A percentile compares a stretch with the other conserved stretches of the same genome.
Evolutionary conservation across 2,888 invertebrate species (phyloP).

Genomic region (Sympetrum striolatum): DNA sequence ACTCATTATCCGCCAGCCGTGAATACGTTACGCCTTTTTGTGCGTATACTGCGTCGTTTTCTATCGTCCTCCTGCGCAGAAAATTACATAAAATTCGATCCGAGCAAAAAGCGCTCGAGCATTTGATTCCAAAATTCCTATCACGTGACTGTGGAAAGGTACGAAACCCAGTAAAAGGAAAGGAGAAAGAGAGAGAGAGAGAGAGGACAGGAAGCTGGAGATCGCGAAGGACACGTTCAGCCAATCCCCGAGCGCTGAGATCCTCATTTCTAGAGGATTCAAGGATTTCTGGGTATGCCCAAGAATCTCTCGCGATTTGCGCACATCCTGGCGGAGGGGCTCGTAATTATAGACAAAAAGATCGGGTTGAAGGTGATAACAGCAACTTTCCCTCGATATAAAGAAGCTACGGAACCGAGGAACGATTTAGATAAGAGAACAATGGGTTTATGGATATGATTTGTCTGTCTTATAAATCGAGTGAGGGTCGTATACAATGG

Average conservation of each 20-base stretch:
- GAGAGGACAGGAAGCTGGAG: neutral
- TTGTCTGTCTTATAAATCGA: no score
- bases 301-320: neutral
- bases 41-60: neutral
- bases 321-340: neutral
- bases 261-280: neutral
- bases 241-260: neutral
- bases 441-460: no score
- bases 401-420: no score
- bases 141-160: neutral
- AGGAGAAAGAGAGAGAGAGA: neutral
- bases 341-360: neutral
- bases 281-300: neutral
- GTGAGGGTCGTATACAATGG: no score
- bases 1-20: neutral
- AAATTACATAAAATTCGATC: neutral
- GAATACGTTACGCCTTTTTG: neutral
- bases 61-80: neutral
- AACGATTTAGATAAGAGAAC: no score
- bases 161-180: neutral
- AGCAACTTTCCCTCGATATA: no score
- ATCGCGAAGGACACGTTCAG: neutral
- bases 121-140: neutral
- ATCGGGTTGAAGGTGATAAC: neutral
- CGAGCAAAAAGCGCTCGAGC: neutral